Base-by-base conservation (phyloP, 2,113 vertebrate genomes). In the Cryptotis parvus region DNA sequence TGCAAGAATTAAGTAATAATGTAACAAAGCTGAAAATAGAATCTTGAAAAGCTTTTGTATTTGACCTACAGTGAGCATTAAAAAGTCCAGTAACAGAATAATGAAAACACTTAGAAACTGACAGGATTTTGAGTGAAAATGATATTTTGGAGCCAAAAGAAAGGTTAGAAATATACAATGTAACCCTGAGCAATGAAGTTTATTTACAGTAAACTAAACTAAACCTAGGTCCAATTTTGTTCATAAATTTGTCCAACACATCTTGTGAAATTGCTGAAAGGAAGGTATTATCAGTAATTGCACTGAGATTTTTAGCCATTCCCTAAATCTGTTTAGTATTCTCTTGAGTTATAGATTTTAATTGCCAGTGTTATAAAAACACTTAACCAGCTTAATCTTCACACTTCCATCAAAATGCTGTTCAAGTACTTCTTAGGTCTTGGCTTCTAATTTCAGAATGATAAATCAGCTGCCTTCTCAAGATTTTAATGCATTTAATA, bases 321-420 rank as follows among this genome's bases (percentile, higher is more conserved):
- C 87, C 66, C 35, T 33, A 81, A 68, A 12, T 83, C 16, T 55
- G 18, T 83, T 87, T 75, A 70, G 22, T 4, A 39, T 72, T 16
- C 15, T 35, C 31, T 52, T 82, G 84, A 70, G 10, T 87, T 70
- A 70, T 26, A 24, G 3, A 77, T 77, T 90, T 87, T 77, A 94
- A 35, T 45, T 65, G n/a, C 15, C 22, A 37, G 15, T 35, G 4
- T 72, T 15, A 69, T 69, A 82, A 15, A 81, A 81, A 75, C 15
- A 61, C 61, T 35, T 80, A 70, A 87, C 41, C 43, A 35, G 4
- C 9, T 39, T 45, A 74, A 9, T 26, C 49, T 73, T 84, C 12
- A 65, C 5, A 55, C 8, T 45, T 66, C 26, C 4, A 6, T 18
- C 3, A 55, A 9, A 69, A 66, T 45, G 45, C 37, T 66, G 22